Percentiles rank a stretch among this genome's conserved stretches.
Evolutionary conservation across 2,797 vertebrate genomes (phyloP).

Genomic region (Sebastes nivosus): DNA sequence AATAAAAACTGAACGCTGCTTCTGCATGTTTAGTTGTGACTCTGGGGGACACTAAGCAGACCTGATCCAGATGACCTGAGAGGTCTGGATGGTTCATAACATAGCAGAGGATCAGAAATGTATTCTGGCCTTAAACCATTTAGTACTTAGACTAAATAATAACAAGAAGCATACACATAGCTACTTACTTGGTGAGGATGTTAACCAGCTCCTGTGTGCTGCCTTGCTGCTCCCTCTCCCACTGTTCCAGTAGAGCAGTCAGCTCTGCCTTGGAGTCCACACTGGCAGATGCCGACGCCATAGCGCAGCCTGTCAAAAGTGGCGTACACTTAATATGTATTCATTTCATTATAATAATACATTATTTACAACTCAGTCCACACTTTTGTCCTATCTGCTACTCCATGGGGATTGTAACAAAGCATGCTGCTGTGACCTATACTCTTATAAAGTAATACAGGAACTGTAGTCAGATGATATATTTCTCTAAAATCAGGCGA

Average conservation of each 20-base stretch:
- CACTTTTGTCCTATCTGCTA: not conserved
- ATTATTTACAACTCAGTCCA: not conserved
- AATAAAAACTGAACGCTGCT: too few relatives aligned
- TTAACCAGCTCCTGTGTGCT: constrained; percentile 92
- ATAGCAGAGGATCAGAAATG: too few relatives aligned
- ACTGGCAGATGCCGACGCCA: constrained; percentile 82
- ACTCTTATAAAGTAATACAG: too few relatives aligned
- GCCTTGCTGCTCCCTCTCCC: constrained; percentile 95
- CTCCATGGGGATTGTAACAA: not conserved
- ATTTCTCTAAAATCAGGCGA: too few relatives aligned
- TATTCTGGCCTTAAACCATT: too few relatives aligned
- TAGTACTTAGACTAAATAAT: not conserved
- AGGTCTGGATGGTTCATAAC: too few relatives aligned
- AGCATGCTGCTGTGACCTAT: not conserved
- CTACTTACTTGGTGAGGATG: constrained; percentile 92
- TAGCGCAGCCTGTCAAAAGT: constrained; percentile 56
- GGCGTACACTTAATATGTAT: not conserved
- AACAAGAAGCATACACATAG: not conserved
- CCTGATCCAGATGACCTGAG: too few relatives aligned
- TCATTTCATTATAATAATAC: not conserved
- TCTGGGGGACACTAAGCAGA: too few relatives aligned
- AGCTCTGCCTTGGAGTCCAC: constrained; percentile 99
- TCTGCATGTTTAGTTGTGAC: too few relatives aligned
- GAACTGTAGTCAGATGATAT: too few relatives aligned
- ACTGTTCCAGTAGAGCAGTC: constrained; percentile 94